These are phyloP conservation scores for Heliconius ethilla DNA, from an alignment of 2,888 invertebrate species.

Conservation along the genomic window DNA sequence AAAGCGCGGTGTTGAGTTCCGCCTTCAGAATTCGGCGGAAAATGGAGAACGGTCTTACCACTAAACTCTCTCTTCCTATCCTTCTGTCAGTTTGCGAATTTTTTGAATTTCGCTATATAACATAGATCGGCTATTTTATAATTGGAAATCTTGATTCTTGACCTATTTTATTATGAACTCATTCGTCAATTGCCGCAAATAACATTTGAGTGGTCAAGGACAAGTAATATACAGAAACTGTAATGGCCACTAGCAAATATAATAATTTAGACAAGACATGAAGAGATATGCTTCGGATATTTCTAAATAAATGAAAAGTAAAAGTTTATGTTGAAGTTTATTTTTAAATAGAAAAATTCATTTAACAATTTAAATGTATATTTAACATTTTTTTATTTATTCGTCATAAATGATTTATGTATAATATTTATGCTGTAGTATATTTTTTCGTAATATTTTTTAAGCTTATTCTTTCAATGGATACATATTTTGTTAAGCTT, in stretches of 20 bases:
- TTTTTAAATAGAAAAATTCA: too few relatives aligned
- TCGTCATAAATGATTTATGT: neutral
- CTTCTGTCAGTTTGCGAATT: too few relatives aligned
- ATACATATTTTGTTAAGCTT: conserved; percentile 15
- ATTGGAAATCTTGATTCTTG: conserved; percentile 17
- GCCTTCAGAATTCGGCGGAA: too few relatives aligned
- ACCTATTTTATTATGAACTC: conserved; percentile 7
- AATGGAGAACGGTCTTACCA: too few relatives aligned
- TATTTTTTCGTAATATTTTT: neutral
- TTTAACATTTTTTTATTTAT: neutral
- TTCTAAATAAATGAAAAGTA: neutral
- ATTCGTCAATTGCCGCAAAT: conserved; percentile 16
- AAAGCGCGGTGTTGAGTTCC: too few relatives aligned
- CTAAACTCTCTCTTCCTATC: too few relatives aligned
- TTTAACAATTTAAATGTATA: neutral
- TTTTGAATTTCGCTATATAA: neutral
- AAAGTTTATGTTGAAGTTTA: too few relatives aligned
- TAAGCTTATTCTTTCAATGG: neutral
- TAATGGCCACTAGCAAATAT: conserved; percentile 2
- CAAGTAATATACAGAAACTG: conserved; percentile 1
- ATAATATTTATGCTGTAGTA: neutral
- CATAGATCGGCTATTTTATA: neutral
- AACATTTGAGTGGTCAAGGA: conserved; percentile 33
- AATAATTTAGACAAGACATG: neutral
- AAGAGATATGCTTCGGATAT: neutral